Evolutionary conservation across 2,888 invertebrate species (phyloP), one percentile per base, ranked within the genome.

Genomic region (Drosophila niveifrons): DNA sequence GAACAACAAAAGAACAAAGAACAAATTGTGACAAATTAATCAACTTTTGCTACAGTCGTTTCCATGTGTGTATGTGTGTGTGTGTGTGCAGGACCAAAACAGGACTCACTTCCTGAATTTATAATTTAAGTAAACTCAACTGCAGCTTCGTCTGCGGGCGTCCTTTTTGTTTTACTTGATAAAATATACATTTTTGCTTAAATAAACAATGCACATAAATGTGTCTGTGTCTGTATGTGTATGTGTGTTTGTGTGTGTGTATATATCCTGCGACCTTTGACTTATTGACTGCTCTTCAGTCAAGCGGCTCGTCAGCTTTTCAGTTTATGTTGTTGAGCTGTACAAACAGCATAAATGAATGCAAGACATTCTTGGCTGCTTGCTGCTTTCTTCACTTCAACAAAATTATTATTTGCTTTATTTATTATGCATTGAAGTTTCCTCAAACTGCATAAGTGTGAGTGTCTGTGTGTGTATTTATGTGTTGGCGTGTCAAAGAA

Each of bases 381-480:
- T 36, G 11, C 41, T 61, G 53, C 23, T n/a, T 36, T 4, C n/a
- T 11, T n/a, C 23, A 50, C 34, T 17, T 64, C 56, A 51, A 62
- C 57, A 87, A 85, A 75, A 80, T 75, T 72, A 85, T 82, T 85
- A 80, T 82, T 82, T 89, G 86, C 86, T 70, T 77, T 82, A 85
- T 88, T 85, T 85, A 80, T 75, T 85, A 85, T 85, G 89, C 88
- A 85, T 88, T 83, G 66, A 88, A 78, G 69, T 66, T 78, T 47
- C 34, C 31, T 36, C 57, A 63, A 65, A 67, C 47, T 44, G 44
- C 31, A 44, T 46, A 18, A 41, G 41, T 57, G 46, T 48, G 13
- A 15, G 11, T 50, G 18, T 50, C n/a, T n/a, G 36, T 36, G 50
- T 51, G 18, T 29, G 17, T 48, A 48, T 39, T 10, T 36, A 57